phyloP scores from a whole-genome alignment of 2,888 invertebrate species.

The Dryobota labecula region DNA sequence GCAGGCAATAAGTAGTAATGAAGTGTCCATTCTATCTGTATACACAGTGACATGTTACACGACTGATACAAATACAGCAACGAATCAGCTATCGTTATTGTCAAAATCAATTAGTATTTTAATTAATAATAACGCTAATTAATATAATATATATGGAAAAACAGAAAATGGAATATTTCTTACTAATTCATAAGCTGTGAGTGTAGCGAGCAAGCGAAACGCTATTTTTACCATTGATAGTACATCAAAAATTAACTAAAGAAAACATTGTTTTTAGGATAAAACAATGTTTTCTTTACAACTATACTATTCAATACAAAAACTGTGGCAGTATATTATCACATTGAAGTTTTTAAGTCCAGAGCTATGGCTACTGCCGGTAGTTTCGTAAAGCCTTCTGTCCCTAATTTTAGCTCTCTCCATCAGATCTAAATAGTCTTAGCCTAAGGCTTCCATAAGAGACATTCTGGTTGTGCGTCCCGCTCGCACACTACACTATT shows the following conservation, averaged over 20 bases:
- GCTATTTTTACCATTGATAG: not conserved
- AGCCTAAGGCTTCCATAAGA: not conserved
- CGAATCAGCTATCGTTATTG: not conserved
- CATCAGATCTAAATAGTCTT: slow-evolving; percentile 33
- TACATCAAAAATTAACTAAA: not conserved
- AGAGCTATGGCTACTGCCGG: not conserved
- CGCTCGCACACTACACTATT: slow-evolving; percentile 28
- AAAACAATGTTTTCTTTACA: not conserved
- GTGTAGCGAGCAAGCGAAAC: slow-evolving; percentile 6
- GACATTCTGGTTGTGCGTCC: not conserved
- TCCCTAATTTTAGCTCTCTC: not conserved
- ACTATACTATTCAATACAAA: not conserved
- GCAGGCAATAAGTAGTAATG: not conserved
- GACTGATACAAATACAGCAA: not conserved
- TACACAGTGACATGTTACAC: not conserved
- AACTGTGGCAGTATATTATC: not conserved
- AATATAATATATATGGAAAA: slow-evolving; percentile 1
- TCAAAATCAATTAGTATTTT: slow-evolving; percentile 20
- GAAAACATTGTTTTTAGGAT: no score
- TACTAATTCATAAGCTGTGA: not conserved
- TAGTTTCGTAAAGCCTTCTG: not conserved
- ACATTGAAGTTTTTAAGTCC: not conserved
- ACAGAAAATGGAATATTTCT: slow-evolving; percentile 39
- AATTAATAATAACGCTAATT: slow-evolving; percentile 29
- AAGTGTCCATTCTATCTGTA: not conserved